Conservation (phyloP, 2,888 invertebrate genomes). For the Pilophorus perplexus region DNA sequence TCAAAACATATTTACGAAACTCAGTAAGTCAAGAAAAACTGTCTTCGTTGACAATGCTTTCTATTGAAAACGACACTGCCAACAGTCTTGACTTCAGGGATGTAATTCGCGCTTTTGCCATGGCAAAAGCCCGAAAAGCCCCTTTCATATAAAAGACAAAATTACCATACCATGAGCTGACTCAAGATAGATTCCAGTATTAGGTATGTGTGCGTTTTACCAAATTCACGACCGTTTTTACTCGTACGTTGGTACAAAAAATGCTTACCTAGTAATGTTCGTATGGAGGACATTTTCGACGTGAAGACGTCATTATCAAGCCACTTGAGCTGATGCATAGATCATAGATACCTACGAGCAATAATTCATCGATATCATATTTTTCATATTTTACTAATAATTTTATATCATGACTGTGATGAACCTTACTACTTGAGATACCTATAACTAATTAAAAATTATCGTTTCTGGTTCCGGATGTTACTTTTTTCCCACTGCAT, state of each 20-base stretch:
- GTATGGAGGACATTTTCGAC: not conserved
- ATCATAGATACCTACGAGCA: not conserved
- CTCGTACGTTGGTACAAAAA: not conserved
- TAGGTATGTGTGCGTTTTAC: not conserved
- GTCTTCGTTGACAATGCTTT: slow-evolving; percentile 40
- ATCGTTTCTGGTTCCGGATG: too few relatives aligned
- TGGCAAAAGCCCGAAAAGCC: not conserved
- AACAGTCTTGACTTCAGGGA: slow-evolving; percentile 15
- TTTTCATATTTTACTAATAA: not conserved
- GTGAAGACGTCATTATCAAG: not conserved
- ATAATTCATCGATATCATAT: slow-evolving; percentile 1
- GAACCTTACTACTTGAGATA: not conserved
- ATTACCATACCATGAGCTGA: too few relatives aligned
- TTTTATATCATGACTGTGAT: slow-evolving; percentile 3
- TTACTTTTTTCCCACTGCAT: too few relatives aligned
- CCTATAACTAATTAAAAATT: not conserved
- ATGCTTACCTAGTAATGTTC: not conserved
- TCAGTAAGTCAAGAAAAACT: slow-evolving; percentile 43
- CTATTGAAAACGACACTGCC: slow-evolving; percentile 43
- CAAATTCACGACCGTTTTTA: not conserved
- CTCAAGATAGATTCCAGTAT: too few relatives aligned
- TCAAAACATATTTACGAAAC: slow-evolving; percentile 45
- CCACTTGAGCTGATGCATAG: slow-evolving; percentile 1
- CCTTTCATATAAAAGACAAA: not conserved
- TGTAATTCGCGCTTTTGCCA: slow-evolving; percentile 19